Base-by-base conservation (phyloP, 1,140 invertebrate genomes). In the Theocolax elegans region DNA sequence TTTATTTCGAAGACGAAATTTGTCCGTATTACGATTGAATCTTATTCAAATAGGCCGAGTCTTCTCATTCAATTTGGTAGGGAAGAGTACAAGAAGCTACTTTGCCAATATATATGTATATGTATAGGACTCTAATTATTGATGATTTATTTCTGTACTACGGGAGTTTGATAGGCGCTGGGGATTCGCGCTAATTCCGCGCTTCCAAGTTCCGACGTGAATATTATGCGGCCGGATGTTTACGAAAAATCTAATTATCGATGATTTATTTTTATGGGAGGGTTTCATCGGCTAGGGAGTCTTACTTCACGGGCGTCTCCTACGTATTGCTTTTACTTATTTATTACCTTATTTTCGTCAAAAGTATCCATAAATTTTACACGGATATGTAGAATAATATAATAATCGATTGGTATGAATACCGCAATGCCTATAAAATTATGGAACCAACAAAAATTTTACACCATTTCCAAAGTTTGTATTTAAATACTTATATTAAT, bases 141-240 rank as follows among this genome's bases (percentile, higher is more conserved):
- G 44, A 60, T 68, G 42, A 60, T 60, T 68, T 68, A 68, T 60
- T 8, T n/a, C n/a, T n/a, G 29, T n/a, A 13, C 51, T 21, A n/a
- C 12, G 17, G 4, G n/a, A 65, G 35, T 65, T 54, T 42, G 49
- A 65, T 6, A 46, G 9, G 31, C 15, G 17, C 12, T 13, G 23
- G 21, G 10, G 60, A 46, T 60, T 44, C 21, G 2, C 17, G 2
- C 3, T 0, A 35, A 42, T 12, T 27, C 40, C 8, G 40, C 9
- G 40, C 38, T 19, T 0, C 38, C 12, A 40, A 29, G 3, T n/a
- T 62, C 17, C 1, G 31, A 46, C 2, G 27, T 7, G 1, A 12
- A 29, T 19, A 31, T 29, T 46, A 29, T 2, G 12, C 13, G 21
- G 2, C 21, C 1, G 7, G 17, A 40, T 64, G 25, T 56, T 66